Percentiles rank a stretch among this genome's conserved stretches.
phyloP scores from a whole-genome alignment of 2,888 invertebrate species.

The Cheilosia scutellata region DNA sequence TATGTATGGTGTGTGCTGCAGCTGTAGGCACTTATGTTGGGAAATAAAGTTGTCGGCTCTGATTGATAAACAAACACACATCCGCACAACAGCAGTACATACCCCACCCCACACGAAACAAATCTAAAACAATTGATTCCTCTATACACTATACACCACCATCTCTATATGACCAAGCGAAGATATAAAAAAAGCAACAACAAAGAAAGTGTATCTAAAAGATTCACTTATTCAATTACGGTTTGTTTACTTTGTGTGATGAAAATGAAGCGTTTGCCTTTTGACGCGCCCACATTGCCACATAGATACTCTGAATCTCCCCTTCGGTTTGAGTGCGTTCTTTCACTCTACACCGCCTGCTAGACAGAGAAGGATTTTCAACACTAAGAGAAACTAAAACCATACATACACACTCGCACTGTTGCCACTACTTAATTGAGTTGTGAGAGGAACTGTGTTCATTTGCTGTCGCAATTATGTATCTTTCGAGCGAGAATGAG shows the following conservation, averaged over 20 bases:
- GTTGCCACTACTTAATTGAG: constrained; percentile 64
- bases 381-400: too few relatives aligned
- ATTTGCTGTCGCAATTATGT: constrained; percentile 34
- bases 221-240: constrained; percentile 75
- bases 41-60: constrained; percentile 74
- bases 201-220: constrained; percentile 71
- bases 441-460: constrained; percentile 71
- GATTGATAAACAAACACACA: constrained; percentile 59
- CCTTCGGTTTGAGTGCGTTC: constrained; percentile 26
- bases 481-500: constrained; percentile 26
- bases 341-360: neutral
- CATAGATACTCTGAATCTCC: constrained; percentile 33
- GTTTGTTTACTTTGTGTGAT: constrained; percentile 74
- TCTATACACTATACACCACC: constrained; percentile 18
- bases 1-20: constrained; percentile 9
- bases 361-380: neutral
- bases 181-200: constrained; percentile 13
- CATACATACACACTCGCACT: constrained; percentile 41
- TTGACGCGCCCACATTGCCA: constrained; percentile 69
- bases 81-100: neutral
- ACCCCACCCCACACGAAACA: neutral
- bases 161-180: neutral
- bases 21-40: constrained; percentile 61
- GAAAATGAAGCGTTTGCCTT: constrained; percentile 76
- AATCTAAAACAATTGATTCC: constrained; percentile 70